Base-by-base conservation (phyloP, 2,888 invertebrate genomes). In the Drosophila meridionalis region DNA sequence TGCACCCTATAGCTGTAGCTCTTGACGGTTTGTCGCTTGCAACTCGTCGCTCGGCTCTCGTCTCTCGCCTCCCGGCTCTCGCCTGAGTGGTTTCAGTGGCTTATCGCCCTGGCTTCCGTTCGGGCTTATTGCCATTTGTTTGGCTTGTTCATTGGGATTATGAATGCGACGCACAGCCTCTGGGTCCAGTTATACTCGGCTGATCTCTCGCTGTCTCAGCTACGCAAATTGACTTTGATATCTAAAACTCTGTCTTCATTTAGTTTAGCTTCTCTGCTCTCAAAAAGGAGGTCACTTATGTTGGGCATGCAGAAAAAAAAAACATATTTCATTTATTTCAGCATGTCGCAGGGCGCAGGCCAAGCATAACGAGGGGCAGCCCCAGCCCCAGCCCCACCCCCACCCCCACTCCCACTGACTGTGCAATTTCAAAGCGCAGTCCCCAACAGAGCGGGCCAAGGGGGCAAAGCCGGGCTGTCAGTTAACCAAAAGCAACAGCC, bases 401-500 rank as follows among this genome's bases (percentile, higher is more conserved):
- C 26, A 28, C 40, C 38, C 28, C 7, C 36, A 2, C 2, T 30
- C 40, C 26, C 47, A 32, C 65, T 66, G 69, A 45, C 48, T 78
- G 20, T 70, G 61, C 75, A 70, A 52, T 69, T 42, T 30, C 40
- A 53, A 48, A 69, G 56, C 63, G 79, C 69, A 78, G 59, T 61
- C 74, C 69, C 78, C 73, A 73, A 30, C 64, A 53, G 56, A 65
- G 68, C 14, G 50, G 61, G 53, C 66, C 71, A 68, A 80, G 48
- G 3, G n/a, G 47, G 11, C 11, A 50, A 20, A 34, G 50, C 32
- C 50, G 50, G n/a, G 32, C 59, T 60, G 76, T 82, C 83, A 84
- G 82, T 67, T 69, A 74, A 58, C 77, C 68, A 63, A 83, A 80
- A 76, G 88, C 88, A 80, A 86, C 86, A 84, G 84, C 78, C 80